Conservation (phyloP, 1,140 invertebrate genomes). For the Chymomyza costata region DNA sequence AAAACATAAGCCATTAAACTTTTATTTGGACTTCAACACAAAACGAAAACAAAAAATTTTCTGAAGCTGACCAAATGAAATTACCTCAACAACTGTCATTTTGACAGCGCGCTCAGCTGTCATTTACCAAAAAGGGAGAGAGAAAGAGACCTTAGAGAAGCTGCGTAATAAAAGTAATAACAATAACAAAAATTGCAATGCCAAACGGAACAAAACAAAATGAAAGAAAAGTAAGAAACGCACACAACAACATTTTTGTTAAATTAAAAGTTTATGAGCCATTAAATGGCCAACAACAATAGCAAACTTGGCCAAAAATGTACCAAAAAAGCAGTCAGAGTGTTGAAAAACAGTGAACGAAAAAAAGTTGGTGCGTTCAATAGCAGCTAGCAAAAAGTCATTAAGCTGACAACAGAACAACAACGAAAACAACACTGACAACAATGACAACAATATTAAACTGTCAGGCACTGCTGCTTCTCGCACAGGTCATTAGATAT, state of each 20-base stretch:
- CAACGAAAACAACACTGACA: slow-evolving; percentile 20
- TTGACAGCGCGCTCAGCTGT: slow-evolving; percentile 50
- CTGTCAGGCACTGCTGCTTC: slow-evolving; percentile 27
- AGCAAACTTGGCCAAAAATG: slow-evolving; percentile 65
- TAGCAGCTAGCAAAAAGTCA: slow-evolving; percentile 57
- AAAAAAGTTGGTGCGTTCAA: slow-evolving; percentile 36
- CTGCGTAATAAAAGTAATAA: slow-evolving; percentile 48
- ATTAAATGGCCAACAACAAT: slow-evolving; percentile 71
- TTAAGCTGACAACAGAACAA: slow-evolving; percentile 36
- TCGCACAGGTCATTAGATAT: slow-evolving; percentile 63
- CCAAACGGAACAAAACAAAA: slow-evolving; percentile 21
- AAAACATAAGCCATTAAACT: slow-evolving; percentile 35
- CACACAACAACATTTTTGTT: slow-evolving; percentile 71
- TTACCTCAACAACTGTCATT: slow-evolving; percentile 62
- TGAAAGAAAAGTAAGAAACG: slow-evolving; percentile 47
- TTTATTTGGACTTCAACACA: slow-evolving; percentile 24
- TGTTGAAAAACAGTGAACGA: slow-evolving; percentile 10
- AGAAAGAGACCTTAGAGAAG: slow-evolving; percentile 17
- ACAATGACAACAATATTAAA: slow-evolving; percentile 54
- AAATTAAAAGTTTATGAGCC: slow-evolving; percentile 72
- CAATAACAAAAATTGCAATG: slow-evolving; percentile 41
- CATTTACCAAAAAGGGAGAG: slow-evolving; percentile 1
- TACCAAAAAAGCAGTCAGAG: background rate
- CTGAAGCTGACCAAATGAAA: slow-evolving; percentile 24
- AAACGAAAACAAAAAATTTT: too few species aligned